Conservation (phyloP, 2,113 vertebrate species). For the Emydocephalus ijimae region DNA sequence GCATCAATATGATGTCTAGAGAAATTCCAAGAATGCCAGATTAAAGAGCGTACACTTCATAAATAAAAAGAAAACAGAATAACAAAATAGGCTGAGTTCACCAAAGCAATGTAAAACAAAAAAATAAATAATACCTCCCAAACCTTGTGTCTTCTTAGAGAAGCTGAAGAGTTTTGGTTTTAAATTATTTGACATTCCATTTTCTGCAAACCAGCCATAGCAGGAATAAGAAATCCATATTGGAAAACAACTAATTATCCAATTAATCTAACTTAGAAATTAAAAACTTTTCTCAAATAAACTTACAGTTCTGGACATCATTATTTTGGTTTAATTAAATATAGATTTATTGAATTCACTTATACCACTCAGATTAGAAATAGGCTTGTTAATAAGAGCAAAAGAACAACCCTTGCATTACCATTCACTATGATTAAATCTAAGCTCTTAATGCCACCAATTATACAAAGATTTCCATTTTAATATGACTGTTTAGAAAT, state of each 20-base stretch:
- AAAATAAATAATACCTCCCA: background rate
- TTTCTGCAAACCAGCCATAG: background rate
- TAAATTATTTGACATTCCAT: background rate
- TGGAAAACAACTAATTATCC: background rate
- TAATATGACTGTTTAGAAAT: conserved; percentile 16
- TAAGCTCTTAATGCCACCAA: background rate
- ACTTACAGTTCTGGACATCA: background rate
- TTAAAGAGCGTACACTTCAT: background rate
- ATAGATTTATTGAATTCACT: conserved; percentile 2
- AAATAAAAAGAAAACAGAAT: background rate
- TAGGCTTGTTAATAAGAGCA: conserved; percentile 5
- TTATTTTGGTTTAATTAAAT: conserved; percentile 1
- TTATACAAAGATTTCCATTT: conserved; percentile 23
- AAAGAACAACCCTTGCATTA: background rate
- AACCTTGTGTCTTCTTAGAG: background rate
- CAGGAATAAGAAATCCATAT: background rate
- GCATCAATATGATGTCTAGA: background rate
- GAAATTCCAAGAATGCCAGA: background rate
- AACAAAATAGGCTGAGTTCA: background rate
- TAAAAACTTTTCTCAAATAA: conserved; percentile 18
- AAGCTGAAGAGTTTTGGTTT: background rate
- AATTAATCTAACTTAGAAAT: conserved; percentile 13
- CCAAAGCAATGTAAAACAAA: background rate
- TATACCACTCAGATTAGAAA: background rate
- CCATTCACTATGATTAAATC: background rate